Conservation (phyloP, 2,797 vertebrate species). For the Varecia variegata region DNA sequence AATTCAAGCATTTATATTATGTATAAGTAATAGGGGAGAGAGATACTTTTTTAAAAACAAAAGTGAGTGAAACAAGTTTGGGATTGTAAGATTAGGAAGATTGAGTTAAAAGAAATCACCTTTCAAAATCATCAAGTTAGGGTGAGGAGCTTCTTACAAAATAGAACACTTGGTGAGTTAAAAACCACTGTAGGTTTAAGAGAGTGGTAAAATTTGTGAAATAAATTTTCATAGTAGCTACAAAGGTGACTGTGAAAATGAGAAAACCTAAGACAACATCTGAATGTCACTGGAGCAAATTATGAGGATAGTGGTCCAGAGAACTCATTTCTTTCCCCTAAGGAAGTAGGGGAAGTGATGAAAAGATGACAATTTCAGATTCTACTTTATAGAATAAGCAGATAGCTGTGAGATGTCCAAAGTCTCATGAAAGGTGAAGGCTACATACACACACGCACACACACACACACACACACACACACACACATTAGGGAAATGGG, state of each 20-base stretch:
- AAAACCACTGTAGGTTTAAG: neutral
- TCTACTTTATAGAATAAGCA: neutral
- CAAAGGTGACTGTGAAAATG: neutral
- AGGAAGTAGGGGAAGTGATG: neutral
- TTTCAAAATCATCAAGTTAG: neutral
- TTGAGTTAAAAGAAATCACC: neutral
- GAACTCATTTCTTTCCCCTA: neutral
- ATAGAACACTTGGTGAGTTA: neutral
- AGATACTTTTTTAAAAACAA: neutral
- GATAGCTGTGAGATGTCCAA: neutral
- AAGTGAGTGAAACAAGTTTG: neutral
- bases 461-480: neutral
- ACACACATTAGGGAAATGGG: neutral
- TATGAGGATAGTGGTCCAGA: neutral
- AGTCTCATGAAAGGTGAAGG: neutral
- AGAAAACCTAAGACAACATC: neutral
- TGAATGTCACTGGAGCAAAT: neutral
- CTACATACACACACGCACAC: neutral
- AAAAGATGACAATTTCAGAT: constrained; percentile 1
- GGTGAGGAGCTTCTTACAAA: neutral
- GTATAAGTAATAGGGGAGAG: neutral
- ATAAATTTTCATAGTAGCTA: neutral
- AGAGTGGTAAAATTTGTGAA: neutral
- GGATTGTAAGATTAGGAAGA: neutral
- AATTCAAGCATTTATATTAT: neutral